These are phyloP conservation scores for Grallaria varia DNA, from an alignment of 2,113 vertebrate genomes.

Conservation along the genomic window DNA sequence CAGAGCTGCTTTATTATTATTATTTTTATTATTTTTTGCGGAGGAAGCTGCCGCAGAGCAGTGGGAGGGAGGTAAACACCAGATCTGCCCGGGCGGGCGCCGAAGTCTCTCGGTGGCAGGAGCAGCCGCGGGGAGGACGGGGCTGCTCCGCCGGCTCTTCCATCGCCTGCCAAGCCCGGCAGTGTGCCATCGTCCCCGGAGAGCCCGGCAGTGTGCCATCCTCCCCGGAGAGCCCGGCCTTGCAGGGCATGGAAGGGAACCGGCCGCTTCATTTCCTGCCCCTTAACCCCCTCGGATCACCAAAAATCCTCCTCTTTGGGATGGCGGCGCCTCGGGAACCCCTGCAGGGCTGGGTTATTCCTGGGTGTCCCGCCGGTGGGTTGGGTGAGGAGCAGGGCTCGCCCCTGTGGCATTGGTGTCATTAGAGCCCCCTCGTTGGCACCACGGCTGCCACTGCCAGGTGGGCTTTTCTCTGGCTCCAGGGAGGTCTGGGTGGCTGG, in stretches of 20 bases:
- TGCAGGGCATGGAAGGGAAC: background rate
- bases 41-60: background rate
- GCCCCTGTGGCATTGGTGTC: fast-evolving
- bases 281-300: background rate
- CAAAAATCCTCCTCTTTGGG: background rate
- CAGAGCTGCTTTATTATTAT: background rate
- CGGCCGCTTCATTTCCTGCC: constrained; percentile 36
- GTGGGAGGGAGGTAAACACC: constrained; percentile 16
- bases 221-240: background rate
- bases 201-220: background rate
- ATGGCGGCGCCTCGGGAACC: background rate
- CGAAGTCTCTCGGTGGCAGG: background rate
- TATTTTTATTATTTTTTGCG: background rate
- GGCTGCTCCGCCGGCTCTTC: background rate
- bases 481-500: background rate
- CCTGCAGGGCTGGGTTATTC: background rate
- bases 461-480: background rate
- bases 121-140: background rate
- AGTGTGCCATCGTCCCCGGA: background rate
- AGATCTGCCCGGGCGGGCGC: constrained; percentile 5
- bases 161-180: background rate
- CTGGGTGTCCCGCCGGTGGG: background rate
- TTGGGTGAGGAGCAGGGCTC: background rate
- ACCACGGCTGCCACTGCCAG: background rate
- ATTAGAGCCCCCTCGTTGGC: background rate